A percentile compares a stretch with the other conserved stretches of the same genome.
Conservation (phyloP, 1,140 invertebrate species). For the Eubasilissa regina region DNA sequence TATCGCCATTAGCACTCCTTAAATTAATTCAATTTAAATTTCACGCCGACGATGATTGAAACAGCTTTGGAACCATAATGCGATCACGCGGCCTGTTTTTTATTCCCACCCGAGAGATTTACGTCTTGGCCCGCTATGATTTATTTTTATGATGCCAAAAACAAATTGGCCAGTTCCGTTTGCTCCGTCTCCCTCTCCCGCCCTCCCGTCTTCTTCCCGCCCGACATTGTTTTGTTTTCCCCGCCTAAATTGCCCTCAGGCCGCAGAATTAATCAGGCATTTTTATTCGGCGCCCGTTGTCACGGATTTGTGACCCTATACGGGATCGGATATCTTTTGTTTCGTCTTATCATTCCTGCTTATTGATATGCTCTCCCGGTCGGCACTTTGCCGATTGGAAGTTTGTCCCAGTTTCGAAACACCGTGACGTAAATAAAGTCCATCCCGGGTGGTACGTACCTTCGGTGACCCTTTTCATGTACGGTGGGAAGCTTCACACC, state of each 20-base stretch:
- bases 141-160: slow-evolving; percentile 59
- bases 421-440: too few relatives aligned
- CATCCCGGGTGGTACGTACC: too few relatives aligned
- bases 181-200: slow-evolving; percentile 44
- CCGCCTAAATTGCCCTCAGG: slow-evolving; percentile 32
- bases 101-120: slow-evolving; percentile 53
- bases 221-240: slow-evolving; percentile 41
- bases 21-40: slow-evolving; percentile 32
- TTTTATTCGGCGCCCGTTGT: slow-evolving; percentile 40
- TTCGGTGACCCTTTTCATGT: neutral
- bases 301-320: slow-evolving; percentile 15
- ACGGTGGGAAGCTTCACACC: too few relatives aligned
- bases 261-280: slow-evolving; percentile 38
- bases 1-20: neutral
- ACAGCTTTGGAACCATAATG: slow-evolving; percentile 27
- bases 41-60: slow-evolving; percentile 38
- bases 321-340: slow-evolving; percentile 21
- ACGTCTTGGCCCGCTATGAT: slow-evolving; percentile 54
- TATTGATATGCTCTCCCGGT: slow-evolving; percentile 34
- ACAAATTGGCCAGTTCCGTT: slow-evolving; percentile 59
- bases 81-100: slow-evolving; percentile 32
- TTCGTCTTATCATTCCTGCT: neutral
- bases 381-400: slow-evolving; percentile 41
- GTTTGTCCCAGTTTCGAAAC: slow-evolving; percentile 13
- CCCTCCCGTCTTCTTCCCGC: slow-evolving; percentile 39